Base-by-base conservation (phyloP, 2,888 invertebrate genomes). In the Podotricha telesiphe region DNA sequence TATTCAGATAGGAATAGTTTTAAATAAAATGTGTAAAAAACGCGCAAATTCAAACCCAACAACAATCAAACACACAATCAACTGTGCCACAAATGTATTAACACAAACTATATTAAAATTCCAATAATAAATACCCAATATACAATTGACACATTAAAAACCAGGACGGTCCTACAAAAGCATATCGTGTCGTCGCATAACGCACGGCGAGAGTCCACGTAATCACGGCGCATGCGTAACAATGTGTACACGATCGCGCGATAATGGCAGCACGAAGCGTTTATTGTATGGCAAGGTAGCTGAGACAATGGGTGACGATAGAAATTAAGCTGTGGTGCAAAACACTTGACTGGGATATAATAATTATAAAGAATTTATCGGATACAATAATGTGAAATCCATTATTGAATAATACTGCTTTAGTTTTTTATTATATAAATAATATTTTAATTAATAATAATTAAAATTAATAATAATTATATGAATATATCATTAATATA, bases 191-290 rank as follows among this genome's bases (percentile, higher is more conserved):
- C 10, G 50, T 34, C 48, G 67, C 42, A 63, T 63, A 67, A 42
- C 51, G 53, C 61, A 67, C 22, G 56, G 56, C 65, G 45, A 34
- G 47, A 34, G 20, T 59, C 66, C 69, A 65, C 69, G 69, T 65
- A 69, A 69, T 61, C 65, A 53, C 47, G 50, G 65, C 55, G 69
- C 65, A 69, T 62, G 69, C 69, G 69, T 65, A 69, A 65, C 69
- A 37, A 53, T 62, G 55, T 51, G 17, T 47, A 69, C 69, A 69
- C 69, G 69, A 69, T 69, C 69, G 65, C n/a, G 53, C 65, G 61
- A 62, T 69, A 69, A 69, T 65, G 65, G 45, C 55, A 37, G 61
- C 65, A 48, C 61, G 65, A 42, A 65, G 55, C 47, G 69, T 65
- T 62, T 65, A 69, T 69, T 69, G 65, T 58, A 65, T 55, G 19